These are phyloP conservation scores for Tyrophagus putrescentiae DNA, from an alignment of 1,140 invertebrate genomes.

Conservation along the genomic window DNA sequence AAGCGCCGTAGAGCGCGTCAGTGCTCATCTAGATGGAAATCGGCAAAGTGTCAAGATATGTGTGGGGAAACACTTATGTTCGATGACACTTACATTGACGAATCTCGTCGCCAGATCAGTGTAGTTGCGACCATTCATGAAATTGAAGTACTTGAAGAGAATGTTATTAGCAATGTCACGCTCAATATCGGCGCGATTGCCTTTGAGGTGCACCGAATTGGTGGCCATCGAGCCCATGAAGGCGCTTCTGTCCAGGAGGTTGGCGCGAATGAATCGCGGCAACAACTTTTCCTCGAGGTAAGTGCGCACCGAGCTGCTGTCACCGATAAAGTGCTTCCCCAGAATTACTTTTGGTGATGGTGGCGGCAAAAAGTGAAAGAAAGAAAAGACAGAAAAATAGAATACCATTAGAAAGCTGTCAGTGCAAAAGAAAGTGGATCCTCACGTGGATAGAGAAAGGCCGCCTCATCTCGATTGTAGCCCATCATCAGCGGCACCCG, in stretches of 20 bases:
- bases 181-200: slow-evolving; percentile 1
- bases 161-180: slow-evolving; percentile 21
- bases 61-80: too few species aligned
- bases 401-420: background rate
- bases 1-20: slow-evolving; percentile 25
- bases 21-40: slow-evolving; percentile 24
- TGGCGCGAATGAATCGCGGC: slow-evolving; percentile 19
- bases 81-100: slow-evolving; percentile 29
- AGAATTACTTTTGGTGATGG: background rate
- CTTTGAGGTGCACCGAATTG: slow-evolving; percentile 7
- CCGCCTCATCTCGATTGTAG: slow-evolving; percentile 42
- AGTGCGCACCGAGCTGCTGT: background rate
- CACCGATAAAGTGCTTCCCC: slow-evolving; percentile 8
- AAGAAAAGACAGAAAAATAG: background rate
- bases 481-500: slow-evolving; percentile 46
- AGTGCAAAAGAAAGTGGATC: background rate
- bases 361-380: too few species aligned
- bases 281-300: slow-evolving; percentile 19
- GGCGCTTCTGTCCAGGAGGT: background rate
- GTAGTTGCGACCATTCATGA: slow-evolving; percentile 23
- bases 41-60: background rate
- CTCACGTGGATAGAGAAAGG: slow-evolving; percentile 37
- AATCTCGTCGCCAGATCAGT: slow-evolving; percentile 24
- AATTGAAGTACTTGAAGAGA: slow-evolving; percentile 25
- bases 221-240: background rate